These are phyloP conservation scores for Manis crassicaudata DNA, from an alignment of 2,797 vertebrate genomes.

Conservation along the genomic window DNA sequence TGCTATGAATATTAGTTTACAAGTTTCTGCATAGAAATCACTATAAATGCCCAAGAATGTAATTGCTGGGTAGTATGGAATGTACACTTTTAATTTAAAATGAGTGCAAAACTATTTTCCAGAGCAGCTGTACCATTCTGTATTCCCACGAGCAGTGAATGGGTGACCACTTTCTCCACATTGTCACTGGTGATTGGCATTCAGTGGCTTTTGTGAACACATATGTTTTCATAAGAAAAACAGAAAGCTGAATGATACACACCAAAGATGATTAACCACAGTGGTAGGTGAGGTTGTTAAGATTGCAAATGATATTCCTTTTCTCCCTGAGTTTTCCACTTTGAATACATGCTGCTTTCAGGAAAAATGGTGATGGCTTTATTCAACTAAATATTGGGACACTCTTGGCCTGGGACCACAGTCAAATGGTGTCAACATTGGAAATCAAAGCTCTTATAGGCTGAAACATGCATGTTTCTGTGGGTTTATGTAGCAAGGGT, in stretches of 20 bases:
- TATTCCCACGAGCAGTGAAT: fast-evolving
- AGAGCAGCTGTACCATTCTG: fast-evolving
- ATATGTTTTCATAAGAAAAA: neutral
- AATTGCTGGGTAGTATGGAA: neutral
- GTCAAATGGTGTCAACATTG: neutral
- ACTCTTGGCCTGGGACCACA: fast-evolving
- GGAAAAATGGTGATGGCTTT: fast-evolving
- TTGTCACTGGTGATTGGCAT: neutral
- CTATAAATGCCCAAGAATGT: neutral
- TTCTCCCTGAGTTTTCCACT: neutral
- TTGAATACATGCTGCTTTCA: neutral
- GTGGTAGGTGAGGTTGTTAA: too few species aligned
- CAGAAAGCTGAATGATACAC: neutral
- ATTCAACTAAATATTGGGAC: neutral
- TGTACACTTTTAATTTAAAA: neutral
- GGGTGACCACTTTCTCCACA: neutral
- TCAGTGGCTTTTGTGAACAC: neutral
- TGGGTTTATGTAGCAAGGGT: neutral
- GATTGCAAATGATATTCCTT: neutral
- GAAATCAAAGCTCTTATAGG: neutral
- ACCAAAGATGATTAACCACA: neutral
- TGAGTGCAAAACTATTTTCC: neutral
- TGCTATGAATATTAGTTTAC: neutral
- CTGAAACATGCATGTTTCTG: fast-evolving
- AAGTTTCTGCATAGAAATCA: neutral